A percentile compares a stretch with the other conserved stretches of the same genome.
Evolutionary conservation across 1,140 invertebrate genomes (phyloP).

Genomic region (Oedothorax gibbosus): DNA sequence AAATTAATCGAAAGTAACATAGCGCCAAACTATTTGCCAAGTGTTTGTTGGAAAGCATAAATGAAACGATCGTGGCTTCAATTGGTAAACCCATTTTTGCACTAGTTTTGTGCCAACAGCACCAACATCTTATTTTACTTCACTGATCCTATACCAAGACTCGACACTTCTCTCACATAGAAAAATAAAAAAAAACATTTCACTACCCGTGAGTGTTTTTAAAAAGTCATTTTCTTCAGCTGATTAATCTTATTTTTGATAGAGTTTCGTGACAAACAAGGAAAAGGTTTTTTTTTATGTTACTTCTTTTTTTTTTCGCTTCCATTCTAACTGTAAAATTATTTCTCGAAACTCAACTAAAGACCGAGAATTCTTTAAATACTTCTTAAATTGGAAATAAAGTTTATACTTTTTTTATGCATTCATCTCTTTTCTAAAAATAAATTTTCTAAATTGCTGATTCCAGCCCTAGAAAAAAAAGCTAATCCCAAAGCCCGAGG

Average conservation of each 20-base stretch:
- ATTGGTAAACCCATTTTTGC: no score
- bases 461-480: conserved; percentile 8
- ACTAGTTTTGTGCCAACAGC: no score
- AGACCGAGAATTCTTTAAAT: conserved; percentile 36
- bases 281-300: background rate
- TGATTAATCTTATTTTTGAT: conserved; percentile 54
- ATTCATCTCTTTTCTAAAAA: background rate
- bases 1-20: no score
- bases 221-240: conserved; percentile 48
- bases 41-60: no score
- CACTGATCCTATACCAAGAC: no score
- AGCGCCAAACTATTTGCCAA: no score
- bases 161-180: no score
- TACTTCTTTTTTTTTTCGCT: conserved; percentile 37
- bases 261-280: conserved; percentile 46
- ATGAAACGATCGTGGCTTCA: no score
- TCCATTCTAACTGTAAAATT: conserved; percentile 4
- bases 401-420: conserved; percentile 46
- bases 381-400: conserved; percentile 33
- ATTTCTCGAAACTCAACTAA: conserved; percentile 16
- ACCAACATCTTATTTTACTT: no score
- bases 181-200: background rate
- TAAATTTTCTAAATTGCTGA: conserved; percentile 37
- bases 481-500: conserved; percentile 8
- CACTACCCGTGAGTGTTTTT: conserved; percentile 38